Conservation (phyloP, 2,797 vertebrate genomes). For the Clamator glandarius region DNA sequence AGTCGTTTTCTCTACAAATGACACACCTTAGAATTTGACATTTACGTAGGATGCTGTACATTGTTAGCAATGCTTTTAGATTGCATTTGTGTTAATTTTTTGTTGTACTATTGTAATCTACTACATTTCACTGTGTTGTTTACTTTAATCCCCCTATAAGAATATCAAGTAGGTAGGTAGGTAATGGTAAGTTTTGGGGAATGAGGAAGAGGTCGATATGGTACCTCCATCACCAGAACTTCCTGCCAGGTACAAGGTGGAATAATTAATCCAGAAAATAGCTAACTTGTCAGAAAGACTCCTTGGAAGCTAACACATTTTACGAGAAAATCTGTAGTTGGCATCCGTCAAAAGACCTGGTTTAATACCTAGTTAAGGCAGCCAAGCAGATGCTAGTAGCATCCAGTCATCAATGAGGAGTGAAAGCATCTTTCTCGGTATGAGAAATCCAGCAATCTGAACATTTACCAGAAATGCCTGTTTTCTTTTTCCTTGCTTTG, state of each 20-base stretch:
- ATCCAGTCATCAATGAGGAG: background rate
- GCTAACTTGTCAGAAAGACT: background rate
- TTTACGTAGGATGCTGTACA: slow-evolving; percentile 25
- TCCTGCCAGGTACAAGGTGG: background rate
- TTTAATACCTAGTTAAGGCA: background rate
- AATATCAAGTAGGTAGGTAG: background rate
- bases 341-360: background rate
- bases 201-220: too few relatives aligned
- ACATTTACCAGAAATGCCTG: background rate
- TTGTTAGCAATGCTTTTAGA: background rate
- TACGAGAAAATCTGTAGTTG: background rate
- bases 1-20: slow-evolving; percentile 33
- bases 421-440: background rate
- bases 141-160: background rate
- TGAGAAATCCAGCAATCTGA: background rate
- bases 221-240: background rate
- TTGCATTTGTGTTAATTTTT: slow-evolving; percentile 4
- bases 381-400: background rate
- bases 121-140: background rate
- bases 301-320: background rate
- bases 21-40: slow-evolving; percentile 43
- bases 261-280: background rate
- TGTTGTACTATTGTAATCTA: background rate
- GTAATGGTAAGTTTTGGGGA: background rate
- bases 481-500: background rate